These are phyloP conservation scores for Linyphia triangularis DNA, from an alignment of 2,888 invertebrate species.

Conservation along the genomic window DNA sequence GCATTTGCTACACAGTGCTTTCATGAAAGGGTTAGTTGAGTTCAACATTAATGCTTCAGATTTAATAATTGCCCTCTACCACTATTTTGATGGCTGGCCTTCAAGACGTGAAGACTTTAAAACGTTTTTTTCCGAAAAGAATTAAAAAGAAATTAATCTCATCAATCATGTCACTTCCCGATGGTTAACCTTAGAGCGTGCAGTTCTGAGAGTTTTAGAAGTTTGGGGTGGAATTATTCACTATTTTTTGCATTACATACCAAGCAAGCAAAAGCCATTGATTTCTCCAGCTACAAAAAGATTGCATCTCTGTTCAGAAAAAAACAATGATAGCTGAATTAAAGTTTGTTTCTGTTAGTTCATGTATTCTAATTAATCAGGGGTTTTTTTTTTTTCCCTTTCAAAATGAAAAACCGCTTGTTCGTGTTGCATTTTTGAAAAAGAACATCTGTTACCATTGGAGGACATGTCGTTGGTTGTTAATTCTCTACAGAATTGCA, in stretches of 20 bases:
- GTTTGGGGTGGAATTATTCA: not conserved
- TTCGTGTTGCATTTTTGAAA: not conserved
- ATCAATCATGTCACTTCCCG: not conserved
- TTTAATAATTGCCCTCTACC: not conserved
- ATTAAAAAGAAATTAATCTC: not conserved
- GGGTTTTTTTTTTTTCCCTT: no score
- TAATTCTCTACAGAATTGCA: not conserved
- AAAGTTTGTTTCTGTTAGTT: not conserved
- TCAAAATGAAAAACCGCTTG: not conserved
- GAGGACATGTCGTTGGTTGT: not conserved
- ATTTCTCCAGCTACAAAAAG: not conserved
- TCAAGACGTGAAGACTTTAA: not conserved
- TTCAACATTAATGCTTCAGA: not conserved
- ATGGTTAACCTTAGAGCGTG: not conserved
- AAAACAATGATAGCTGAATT: not conserved
- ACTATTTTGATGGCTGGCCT: not conserved
- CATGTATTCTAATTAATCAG: not conserved
- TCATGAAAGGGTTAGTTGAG: not conserved
- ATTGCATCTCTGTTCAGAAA: not conserved
- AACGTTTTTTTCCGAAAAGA: not conserved
- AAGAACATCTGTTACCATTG: not conserved
- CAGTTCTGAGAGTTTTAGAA: not conserved
- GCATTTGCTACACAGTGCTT: not conserved
- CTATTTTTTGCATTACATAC: not conserved
- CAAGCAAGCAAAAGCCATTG: not conserved